Evolutionary conservation across 2,113 vertebrate genomes (phyloP).

Genomic region (Poicephalus meyeri): DNA sequence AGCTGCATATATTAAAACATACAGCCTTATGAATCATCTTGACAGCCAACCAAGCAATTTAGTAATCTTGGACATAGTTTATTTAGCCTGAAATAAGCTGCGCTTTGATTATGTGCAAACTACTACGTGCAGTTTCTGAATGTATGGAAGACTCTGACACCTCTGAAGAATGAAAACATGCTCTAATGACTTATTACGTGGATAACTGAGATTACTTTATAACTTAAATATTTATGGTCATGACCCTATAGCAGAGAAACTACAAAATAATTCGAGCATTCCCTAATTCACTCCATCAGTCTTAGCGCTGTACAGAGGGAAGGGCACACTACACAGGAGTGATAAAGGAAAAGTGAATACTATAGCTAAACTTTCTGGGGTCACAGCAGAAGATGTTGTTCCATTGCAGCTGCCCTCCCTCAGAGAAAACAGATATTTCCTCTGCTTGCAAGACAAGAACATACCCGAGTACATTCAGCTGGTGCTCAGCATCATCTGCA

Average conservation of each 20-base stretch:
- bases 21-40: background rate
- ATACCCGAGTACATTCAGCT: fast-evolving
- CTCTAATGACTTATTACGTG: background rate
- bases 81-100: background rate
- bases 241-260: background rate
- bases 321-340: background rate
- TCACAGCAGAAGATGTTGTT: background rate
- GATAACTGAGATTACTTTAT: background rate
- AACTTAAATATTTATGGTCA: background rate
- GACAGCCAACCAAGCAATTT: background rate
- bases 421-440: background rate
- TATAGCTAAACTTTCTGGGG: background rate
- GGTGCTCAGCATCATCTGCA: background rate
- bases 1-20: constrained; percentile 16
- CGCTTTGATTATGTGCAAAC: background rate
- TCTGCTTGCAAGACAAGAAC: background rate
- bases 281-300: background rate
- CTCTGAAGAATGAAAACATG: background rate
- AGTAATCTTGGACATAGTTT: background rate
- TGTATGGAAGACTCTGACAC: background rate
- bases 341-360: background rate
- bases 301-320: background rate
- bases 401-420: background rate
- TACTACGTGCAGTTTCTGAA: background rate
- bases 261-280: background rate